Conservation (phyloP, 1,140 invertebrate species). For the Dendroctonus ponderosae region DNA sequence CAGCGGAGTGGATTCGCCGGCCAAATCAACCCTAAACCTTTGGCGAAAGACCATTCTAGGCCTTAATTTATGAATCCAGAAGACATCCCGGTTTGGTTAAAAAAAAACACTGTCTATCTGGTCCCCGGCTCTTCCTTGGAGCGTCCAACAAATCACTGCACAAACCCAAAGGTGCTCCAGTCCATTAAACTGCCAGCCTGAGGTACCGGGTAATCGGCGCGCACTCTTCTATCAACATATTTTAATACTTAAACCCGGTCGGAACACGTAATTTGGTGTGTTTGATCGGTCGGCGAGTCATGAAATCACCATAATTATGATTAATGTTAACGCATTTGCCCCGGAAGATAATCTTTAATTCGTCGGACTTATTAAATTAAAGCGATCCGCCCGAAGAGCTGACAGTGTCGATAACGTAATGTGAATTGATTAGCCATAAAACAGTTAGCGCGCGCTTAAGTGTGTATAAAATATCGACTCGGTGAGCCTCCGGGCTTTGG, state of each 20-base stretch:
- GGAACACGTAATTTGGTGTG: conserved; percentile 27
- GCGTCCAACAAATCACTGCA: too few species aligned
- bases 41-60: too few species aligned
- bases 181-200: conserved; percentile 28
- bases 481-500: too few species aligned
- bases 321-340: conserved; percentile 31
- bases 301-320: conserved; percentile 34
- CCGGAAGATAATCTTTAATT: conserved; percentile 29
- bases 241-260: conserved; percentile 28
- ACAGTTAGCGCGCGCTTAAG: conserved; percentile 6
- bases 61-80: too few species aligned
- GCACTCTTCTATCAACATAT: conserved; percentile 29
- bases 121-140: too few species aligned
- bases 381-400: conserved; percentile 12
- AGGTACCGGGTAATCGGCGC: conserved; percentile 16
- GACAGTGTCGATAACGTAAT: conserved; percentile 27
- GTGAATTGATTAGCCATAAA: conserved; percentile 24
- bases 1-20: too few species aligned
- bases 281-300: conserved; percentile 26
- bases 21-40: too few species aligned
- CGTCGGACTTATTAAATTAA: conserved; percentile 34
- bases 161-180: neutral
- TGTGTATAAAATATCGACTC: too few species aligned
- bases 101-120: too few species aligned
- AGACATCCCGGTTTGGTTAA: too few species aligned